Conservation (phyloP, 2,888 invertebrate species). For the Heliothis peltigera region DNA sequence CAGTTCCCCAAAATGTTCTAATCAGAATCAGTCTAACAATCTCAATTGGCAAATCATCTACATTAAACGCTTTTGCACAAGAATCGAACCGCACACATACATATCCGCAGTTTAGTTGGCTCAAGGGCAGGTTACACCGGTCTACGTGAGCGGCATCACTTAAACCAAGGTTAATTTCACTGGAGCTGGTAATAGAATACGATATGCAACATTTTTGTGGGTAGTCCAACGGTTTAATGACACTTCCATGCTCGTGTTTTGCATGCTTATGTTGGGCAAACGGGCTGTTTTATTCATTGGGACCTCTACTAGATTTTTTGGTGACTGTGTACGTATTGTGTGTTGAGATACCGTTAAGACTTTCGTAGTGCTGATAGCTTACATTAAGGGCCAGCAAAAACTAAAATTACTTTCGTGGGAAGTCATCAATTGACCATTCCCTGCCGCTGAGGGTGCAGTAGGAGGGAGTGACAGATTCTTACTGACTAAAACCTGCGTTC, state of each 20-base stretch:
- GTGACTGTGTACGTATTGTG: no score
- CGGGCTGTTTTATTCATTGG: constrained; percentile 21
- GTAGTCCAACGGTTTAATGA: constrained; percentile 49
- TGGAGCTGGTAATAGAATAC: constrained; percentile 48
- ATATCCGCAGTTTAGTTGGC: constrained; percentile 56
- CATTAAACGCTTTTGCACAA: constrained; percentile 56
- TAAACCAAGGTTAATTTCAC: constrained; percentile 66
- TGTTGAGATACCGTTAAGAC: no score
- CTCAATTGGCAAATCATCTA: constrained; percentile 49
- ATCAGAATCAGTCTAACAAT: constrained; percentile 41
- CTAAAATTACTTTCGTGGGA: no score
- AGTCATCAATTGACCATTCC: no score
- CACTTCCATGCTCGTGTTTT: constrained; percentile 42
- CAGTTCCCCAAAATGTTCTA: background rate
- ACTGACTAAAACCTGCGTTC: no score
- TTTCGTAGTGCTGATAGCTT: no score
- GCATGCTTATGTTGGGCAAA: constrained; percentile 26
- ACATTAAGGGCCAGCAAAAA: no score
- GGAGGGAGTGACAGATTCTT: no score
- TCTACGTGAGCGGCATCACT: constrained; percentile 53
- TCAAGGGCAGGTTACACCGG: constrained; percentile 64
- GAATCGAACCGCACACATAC: constrained; percentile 53
- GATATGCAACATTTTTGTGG: constrained; percentile 47
- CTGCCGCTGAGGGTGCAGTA: no score
- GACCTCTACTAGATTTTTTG: background rate